phyloP scores from a whole-genome alignment of 1,140 invertebrate species.

The Charaxes varanes region DNA sequence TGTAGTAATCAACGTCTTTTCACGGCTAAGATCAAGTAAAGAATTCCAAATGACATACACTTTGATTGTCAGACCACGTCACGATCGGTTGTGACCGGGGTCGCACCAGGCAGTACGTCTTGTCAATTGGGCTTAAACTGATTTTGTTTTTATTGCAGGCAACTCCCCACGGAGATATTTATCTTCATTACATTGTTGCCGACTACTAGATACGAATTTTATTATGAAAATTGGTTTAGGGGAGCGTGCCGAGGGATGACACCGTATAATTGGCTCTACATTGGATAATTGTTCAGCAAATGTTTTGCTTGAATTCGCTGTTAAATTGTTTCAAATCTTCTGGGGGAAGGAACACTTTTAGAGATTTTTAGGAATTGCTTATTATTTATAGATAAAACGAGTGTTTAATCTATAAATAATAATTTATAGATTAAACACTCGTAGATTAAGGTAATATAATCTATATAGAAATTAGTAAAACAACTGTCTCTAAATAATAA shows the following conservation, averaged over 20 bases:
- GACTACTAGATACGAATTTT: slow-evolving; percentile 62
- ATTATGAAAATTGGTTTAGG: slow-evolving; percentile 60
- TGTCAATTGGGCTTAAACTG: slow-evolving; percentile 67
- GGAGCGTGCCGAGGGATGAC: slow-evolving; percentile 50
- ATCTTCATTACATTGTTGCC: slow-evolving; percentile 59
- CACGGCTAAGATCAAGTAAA: no score
- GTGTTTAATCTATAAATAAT: no score
- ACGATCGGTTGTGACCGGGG: neutral
- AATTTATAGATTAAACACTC: no score
- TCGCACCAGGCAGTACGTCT: slow-evolving; percentile 39
- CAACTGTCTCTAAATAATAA: no score
- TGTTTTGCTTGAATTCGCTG: slow-evolving; percentile 34
- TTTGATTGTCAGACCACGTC: neutral
- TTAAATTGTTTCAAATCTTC: slow-evolving; percentile 47
- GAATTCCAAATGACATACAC: no score
- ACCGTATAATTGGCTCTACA: slow-evolving; percentile 56
- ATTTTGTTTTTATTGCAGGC: slow-evolving; percentile 61
- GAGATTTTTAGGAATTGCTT: no score
- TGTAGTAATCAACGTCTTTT: no score
- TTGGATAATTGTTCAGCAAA: slow-evolving; percentile 61
- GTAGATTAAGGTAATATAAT: no score
- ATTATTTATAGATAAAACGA: no score
- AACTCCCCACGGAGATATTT: slow-evolving; percentile 60
- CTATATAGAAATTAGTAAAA: no score
- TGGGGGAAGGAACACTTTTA: slow-evolving; percentile 7